These are phyloP conservation scores for Pterobdella sp. DNA, from an alignment of 2,888 invertebrate genomes.

Conservation along the genomic window DNA sequence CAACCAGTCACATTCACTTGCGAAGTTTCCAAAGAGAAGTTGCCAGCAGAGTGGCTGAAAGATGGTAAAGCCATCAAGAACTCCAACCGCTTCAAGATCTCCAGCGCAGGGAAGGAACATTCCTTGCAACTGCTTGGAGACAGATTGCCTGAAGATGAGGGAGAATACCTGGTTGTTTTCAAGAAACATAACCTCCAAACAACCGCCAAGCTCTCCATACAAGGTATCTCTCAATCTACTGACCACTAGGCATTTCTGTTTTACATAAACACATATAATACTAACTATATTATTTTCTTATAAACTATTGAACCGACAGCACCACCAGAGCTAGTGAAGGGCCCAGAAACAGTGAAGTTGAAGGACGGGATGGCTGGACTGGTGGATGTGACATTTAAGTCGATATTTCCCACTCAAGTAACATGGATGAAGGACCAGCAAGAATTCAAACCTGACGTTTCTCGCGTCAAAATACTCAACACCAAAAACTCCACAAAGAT, in stretches of 20 bases:
- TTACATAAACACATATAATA: conserved; percentile 73
- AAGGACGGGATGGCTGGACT: conserved; percentile 38
- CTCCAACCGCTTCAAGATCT: conserved; percentile 32
- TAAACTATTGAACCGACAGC: conserved; percentile 61
- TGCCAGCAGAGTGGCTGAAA: conserved; percentile 66
- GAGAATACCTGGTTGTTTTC: conserved; percentile 41
- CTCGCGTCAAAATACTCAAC: conserved; percentile 35
- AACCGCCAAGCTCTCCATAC: conserved; percentile 43
- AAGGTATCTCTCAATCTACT: conserved; percentile 39
- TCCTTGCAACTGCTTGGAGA: conserved; percentile 76
- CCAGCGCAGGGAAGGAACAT: conserved; percentile 54
- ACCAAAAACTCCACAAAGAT: conserved; percentile 39
- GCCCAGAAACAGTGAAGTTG: conserved; percentile 36
- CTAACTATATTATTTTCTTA: too few relatives aligned
- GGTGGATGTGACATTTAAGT: conserved; percentile 38
- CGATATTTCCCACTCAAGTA: conserved; percentile 39
- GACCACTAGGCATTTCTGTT: conserved; percentile 64
- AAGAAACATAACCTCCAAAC: conserved; percentile 41
- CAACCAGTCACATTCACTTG: conserved; percentile 59
- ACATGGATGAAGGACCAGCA: conserved; percentile 38
- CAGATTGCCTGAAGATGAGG: conserved; percentile 56
- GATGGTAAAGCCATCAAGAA: conserved; percentile 33
- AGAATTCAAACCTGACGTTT: conserved; percentile 51
- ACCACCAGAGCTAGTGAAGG: conserved; percentile 36
- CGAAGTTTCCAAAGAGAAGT: conserved; percentile 70